Percentiles rank a stretch among this genome's conserved stretches.
These are phyloP conservation scores for Nebria salina DNA, from an alignment of 2,888 invertebrate genomes.

Conservation along the genomic window DNA sequence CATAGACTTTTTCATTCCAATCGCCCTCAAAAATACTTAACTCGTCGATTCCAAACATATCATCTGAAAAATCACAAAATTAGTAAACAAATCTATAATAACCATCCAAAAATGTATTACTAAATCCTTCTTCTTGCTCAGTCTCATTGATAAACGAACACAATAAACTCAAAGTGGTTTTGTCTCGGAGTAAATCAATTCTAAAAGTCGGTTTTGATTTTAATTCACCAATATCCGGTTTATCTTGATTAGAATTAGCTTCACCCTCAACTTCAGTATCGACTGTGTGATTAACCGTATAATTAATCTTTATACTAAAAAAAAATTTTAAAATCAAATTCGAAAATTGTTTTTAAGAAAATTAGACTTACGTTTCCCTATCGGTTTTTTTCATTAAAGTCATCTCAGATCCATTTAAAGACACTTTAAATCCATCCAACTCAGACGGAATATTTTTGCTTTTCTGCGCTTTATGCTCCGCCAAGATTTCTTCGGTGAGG, in stretches of 20 bases:
- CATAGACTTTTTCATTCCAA: constrained; percentile 86
- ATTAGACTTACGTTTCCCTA: constrained; percentile 73
- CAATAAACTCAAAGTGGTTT: constrained; percentile 81
- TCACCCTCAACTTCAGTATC: constrained; percentile 81
- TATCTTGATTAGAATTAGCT: constrained; percentile 70
- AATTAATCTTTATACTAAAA: constrained; percentile 77
- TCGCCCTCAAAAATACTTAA: constrained; percentile 89
- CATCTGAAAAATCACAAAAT: constrained; percentile 69
- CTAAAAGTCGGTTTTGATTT: constrained; percentile 92
- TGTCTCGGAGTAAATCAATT: constrained; percentile 83
- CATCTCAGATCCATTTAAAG: constrained; percentile 85
- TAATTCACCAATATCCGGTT: constrained; percentile 83
- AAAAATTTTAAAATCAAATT: constrained; percentile 31
- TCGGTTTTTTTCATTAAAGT: constrained; percentile 77
- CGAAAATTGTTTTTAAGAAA: neutral
- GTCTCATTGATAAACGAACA: constrained; percentile 80
- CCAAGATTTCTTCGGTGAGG: constrained; percentile 90
- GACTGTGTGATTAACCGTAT: constrained; percentile 96
- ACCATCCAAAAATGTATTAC: constrained; percentile 61
- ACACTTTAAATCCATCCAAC: constrained; percentile 84
- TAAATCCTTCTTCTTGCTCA: constrained; percentile 76
- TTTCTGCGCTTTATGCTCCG: constrained; percentile 87
- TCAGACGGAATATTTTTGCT: constrained; percentile 77
- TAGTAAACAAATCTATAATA: constrained; percentile 21
- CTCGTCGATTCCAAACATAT: constrained; percentile 93